A percentile compares a stretch with the other conserved stretches of the same genome.
These are phyloP conservation scores for Mactra quadrangularis DNA, from an alignment of 1,140 invertebrate species.

Conservation along the genomic window DNA sequence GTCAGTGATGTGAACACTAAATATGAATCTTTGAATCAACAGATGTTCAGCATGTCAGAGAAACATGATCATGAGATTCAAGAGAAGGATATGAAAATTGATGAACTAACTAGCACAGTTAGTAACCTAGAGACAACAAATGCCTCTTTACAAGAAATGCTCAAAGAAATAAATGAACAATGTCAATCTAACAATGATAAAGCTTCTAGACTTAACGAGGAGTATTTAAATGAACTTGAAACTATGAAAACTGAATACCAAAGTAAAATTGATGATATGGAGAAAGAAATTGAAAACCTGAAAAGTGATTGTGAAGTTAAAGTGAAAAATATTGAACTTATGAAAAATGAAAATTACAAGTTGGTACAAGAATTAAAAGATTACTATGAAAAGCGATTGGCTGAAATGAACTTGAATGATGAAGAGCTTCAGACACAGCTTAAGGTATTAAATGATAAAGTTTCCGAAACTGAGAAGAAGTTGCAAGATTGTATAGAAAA, in stretches of 20 bases:
- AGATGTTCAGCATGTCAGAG: conserved; percentile 58
- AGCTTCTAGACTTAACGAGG: conserved; percentile 58
- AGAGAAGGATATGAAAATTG: conserved; percentile 67
- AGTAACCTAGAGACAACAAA: conserved; percentile 68
- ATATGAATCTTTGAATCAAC: conserved; percentile 51
- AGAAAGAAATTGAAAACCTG: conserved; percentile 49
- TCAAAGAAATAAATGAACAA: conserved; percentile 72
- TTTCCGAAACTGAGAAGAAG: conserved; percentile 74
- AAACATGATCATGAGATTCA: conserved; percentile 73
- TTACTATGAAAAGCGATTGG: conserved; percentile 65
- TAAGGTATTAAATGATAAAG: conserved; percentile 76
- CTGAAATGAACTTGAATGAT: conserved; percentile 72
- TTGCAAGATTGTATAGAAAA: conserved; percentile 77
- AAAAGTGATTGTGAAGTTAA: conserved; percentile 40
- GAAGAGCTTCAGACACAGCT: conserved; percentile 76
- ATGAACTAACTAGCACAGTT: conserved; percentile 57
- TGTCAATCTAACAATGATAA: conserved; percentile 69
- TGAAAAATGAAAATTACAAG: conserved; percentile 26
- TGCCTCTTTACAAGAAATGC: conserved; percentile 74
- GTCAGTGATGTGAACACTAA: not conserved
- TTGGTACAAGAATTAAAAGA: conserved; percentile 49
- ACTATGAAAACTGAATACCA: conserved; percentile 63
- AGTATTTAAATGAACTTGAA: conserved; percentile 63
- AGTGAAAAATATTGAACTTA: conserved; percentile 35
- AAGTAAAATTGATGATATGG: conserved; percentile 28